Evolutionary conservation across 2,888 invertebrate genomes (phyloP), one percentile per base, ranked within the genome.

Genomic region (Invenusta paracnida): DNA sequence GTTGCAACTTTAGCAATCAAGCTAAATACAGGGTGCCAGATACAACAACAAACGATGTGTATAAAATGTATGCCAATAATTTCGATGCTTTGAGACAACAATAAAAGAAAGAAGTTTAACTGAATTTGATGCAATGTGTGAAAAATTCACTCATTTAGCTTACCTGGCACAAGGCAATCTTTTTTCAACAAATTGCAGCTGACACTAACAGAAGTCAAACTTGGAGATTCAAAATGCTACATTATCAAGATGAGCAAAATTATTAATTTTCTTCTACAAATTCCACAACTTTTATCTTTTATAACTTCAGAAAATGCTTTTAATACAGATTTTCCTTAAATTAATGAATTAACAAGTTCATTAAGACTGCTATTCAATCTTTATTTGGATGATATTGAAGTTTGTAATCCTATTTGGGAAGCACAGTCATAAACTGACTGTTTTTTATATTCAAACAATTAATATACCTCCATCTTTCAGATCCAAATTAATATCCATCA

Each of bases 371-470:
- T 48, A 48, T 79, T 79, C 27, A 79, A 79, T 79, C 27, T 79
- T n/a, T 79, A 79, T 27, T 79, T n/a, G 27, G 79, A 79, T 79
- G 79, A 79, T 27, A 25, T 79, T 79, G 79, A 79, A 79, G 79
- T 79, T 13, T n/a, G 5, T n/a, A 79, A 79, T 27, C 79, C 79
- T 25, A 79, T 79, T n/a, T 27, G 79, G 79, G n/a, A 79, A 79
- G 23, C 79, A 79, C 79, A 79, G 79, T 79, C 79, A 79, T 27
- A 79, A 79, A 79, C 79, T 79, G 27, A 79, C n/a, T 27, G 79
- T 79, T 2, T 79, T 79, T 27, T 79, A 79, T 79, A 79, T 79
- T 79, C 79, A 79, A 79, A 11, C 23, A 79, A n/a, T 79, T 79
- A 48, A 48, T 48, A 48, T 48, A 48, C 79, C 79, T n/a, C 23